These are phyloP conservation scores for Scaptomyza tumidula DNA, from an alignment of 2,888 invertebrate genomes.

Conservation along the genomic window DNA sequence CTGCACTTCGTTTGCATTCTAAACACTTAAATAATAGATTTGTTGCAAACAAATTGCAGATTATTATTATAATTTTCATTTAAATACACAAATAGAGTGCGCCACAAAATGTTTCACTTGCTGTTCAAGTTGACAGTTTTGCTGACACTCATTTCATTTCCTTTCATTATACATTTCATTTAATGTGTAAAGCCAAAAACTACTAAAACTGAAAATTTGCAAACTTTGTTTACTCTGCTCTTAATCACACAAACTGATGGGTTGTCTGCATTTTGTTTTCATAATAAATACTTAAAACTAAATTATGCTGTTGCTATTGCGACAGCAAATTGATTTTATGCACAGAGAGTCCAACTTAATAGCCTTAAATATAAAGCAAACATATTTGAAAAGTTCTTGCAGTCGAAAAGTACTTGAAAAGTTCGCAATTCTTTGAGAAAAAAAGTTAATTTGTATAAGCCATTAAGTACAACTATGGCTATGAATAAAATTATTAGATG, in stretches of 20 bases:
- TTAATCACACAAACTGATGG: no score
- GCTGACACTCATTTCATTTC: no score
- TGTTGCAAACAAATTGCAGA: no score
- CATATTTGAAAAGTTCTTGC: not conserved
- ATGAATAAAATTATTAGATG: conserved; percentile 24
- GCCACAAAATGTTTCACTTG: no score
- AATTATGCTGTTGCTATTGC: not conserved
- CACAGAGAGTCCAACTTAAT: not conserved
- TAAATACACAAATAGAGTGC: no score
- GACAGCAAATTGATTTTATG: not conserved
- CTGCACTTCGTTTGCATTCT: not conserved
- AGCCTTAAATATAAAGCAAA: no score
- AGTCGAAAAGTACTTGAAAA: not conserved
- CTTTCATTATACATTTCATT: no score
- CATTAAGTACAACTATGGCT: conserved; percentile 8
- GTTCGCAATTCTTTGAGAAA: not conserved
- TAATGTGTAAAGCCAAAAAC: no score
- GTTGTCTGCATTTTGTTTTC: not conserved
- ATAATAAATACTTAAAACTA: not conserved
- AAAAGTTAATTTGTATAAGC: conserved; percentile 2
- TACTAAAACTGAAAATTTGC: no score
- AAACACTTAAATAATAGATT: not conserved
- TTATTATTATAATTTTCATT: no score
- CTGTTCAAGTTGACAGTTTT: no score
- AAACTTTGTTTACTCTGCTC: no score